These are phyloP conservation scores for Lasioglossum lativentre DNA, from an alignment of 2,888 invertebrate genomes.

Conservation along the genomic window DNA sequence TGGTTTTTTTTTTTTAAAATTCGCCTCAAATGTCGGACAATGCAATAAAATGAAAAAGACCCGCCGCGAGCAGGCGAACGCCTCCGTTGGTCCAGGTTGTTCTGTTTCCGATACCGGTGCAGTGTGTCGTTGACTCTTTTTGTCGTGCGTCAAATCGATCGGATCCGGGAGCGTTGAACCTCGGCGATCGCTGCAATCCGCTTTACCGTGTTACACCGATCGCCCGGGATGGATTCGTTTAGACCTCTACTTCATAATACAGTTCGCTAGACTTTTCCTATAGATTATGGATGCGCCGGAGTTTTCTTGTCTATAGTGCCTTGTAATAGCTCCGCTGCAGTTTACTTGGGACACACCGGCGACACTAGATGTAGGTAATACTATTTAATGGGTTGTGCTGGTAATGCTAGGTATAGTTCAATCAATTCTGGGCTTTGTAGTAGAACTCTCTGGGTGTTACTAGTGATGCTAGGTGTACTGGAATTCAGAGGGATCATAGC, in stretches of 20 bases:
- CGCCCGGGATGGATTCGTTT: neutral
- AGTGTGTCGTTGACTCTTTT: neutral
- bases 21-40: neutral
- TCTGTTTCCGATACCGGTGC: neutral
- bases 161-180: conserved; percentile 12
- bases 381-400: neutral
- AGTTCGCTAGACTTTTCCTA: neutral
- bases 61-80: neutral
- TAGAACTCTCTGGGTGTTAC: neutral
- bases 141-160: conserved; percentile 27
- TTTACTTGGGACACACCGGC: neutral
- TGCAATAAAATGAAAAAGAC: conserved; percentile 3
- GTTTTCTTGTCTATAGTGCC: neutral
- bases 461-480: neutral
- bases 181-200: conserved; percentile 20
- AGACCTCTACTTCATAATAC: neutral
- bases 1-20: conserved; percentile 23
- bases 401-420: neutral
- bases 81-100: neutral
- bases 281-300: neutral
- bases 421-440: neutral
- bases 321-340: neutral
- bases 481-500: neutral
- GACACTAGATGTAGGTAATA: neutral
- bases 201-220: neutral